Conservation (phyloP, 1,140 invertebrate species). For the Atta texana region DNA sequence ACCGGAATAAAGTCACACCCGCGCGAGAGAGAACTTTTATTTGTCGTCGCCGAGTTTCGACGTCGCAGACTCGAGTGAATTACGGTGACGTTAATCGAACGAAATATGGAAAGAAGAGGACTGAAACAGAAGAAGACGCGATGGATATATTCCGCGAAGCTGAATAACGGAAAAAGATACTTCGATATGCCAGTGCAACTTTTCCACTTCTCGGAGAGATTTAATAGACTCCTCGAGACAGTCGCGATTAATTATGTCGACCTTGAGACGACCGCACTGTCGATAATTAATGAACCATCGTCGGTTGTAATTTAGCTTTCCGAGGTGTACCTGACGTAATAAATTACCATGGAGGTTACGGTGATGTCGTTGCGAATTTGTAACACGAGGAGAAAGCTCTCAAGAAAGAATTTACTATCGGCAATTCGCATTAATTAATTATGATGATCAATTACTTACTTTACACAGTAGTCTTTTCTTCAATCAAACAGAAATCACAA, state of each 20-base stretch:
- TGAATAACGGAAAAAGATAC: neutral
- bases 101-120: neutral
- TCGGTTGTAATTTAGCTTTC: conserved; percentile 48
- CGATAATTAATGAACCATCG: conserved; percentile 59
- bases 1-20: conserved; percentile 36
- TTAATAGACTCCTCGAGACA: conserved; percentile 45
- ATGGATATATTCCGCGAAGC: neutral
- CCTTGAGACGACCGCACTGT: conserved; percentile 30
- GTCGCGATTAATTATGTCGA: conserved; percentile 51
- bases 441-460: neutral
- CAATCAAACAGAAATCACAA: neutral
- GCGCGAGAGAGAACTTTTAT: conserved; percentile 26
- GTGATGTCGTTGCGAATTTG: conserved; percentile 14
- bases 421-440: conserved; percentile 36
- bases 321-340: conserved; percentile 16
- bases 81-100: conserved; percentile 58
- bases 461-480: neutral
- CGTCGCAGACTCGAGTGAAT: conserved; percentile 54
- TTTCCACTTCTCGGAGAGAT: conserved; percentile 1
- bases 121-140: neutral
- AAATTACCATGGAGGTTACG: conserved; percentile 34
- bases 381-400: neutral
- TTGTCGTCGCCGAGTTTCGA: conserved; percentile 51
- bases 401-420: neutral
- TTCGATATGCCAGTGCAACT: neutral